Conservation (phyloP, 2,888 invertebrate genomes). For the Rutpela maculata region DNA sequence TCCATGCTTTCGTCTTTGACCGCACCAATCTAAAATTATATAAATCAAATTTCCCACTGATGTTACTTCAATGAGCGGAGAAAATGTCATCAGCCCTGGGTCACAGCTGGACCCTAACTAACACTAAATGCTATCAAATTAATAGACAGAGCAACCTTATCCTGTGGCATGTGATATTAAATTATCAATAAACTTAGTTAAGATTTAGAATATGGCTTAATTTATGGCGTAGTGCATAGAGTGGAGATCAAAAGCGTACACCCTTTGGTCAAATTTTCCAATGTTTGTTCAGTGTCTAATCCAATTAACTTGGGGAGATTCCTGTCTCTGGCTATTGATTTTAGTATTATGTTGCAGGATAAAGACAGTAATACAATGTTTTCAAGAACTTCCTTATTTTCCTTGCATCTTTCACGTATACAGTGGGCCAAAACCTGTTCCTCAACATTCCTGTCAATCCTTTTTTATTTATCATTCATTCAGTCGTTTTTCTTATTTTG, state of each 20-base stretch:
- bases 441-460: no score
- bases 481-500: no score
- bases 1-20: not conserved
- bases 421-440: not conserved
- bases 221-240: slow-evolving; percentile 28
- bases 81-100: slow-evolving; percentile 55
- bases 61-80: slow-evolving; percentile 5
- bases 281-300: slow-evolving; percentile 26
- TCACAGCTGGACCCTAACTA: slow-evolving; percentile 52
- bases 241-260: slow-evolving; percentile 24
- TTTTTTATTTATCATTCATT: no score
- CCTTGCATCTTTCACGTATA: not conserved
- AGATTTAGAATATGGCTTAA: slow-evolving; percentile 43
- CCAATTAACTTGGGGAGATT: slow-evolving; percentile 25
- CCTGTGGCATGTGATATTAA: slow-evolving; percentile 50
- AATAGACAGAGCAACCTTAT: slow-evolving; percentile 57
- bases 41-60: slow-evolving; percentile 15
- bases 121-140: slow-evolving; percentile 62
- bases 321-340: slow-evolving; percentile 29
- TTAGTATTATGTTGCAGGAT: slow-evolving; percentile 2
- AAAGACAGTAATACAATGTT: not conserved
- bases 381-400: not conserved
- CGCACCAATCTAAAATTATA: not conserved
- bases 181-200: slow-evolving; percentile 52
- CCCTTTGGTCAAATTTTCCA: slow-evolving; percentile 29